Evolutionary conservation across 2,797 vertebrate genomes (phyloP), one percentile per base, ranked within the genome.

Genomic region (Scarus forsteni): DNA sequence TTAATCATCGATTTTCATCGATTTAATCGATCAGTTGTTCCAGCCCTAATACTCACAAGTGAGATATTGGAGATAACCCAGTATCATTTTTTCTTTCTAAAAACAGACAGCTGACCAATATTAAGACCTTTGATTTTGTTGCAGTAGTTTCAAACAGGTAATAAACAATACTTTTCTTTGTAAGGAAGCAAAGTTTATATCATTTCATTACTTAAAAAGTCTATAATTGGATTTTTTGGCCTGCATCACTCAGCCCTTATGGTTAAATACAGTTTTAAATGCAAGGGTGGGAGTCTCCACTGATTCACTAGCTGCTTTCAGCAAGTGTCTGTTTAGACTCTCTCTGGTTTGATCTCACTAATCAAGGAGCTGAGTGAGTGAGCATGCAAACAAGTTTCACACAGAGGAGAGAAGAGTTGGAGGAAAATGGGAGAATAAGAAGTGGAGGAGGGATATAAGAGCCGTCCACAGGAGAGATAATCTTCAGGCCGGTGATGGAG

Each of bases 251-350:
- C 27, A 27, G 4, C 27, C 27, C 40, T 5, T 53, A 27, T 46
- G 60, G 39, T 63, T 69, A 65, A 76, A 67, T 10, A 72, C 51
- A 36, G 56, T 76, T 79, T 64, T 50, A 84, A 75, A 80, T 77
- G 68, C 63, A 73, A 45, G 12, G 51, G 10, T 71, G 60, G 52
- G 50, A 59, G 75, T 80, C 74, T 81, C 39, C 13, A 75, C 70
- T 83, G 66, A 77, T 64, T 71, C 70, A 55, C 45, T 75, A 68
- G 73, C 60, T 59, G 80, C 78, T 87, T 73, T 77, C 83, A 79
- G 63, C 64, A 52, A 69, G 74, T 51, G 70, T 81, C 83, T 75
- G 73, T 61, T 60, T 27, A 56, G 70, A 70, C 63, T 75, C 18
- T 62, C 1, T 13, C 42, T 39, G 75, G 80, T 83, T 39, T 39